Evolutionary conservation across 2,888 invertebrate species (phyloP), one percentile per base, ranked within the genome.

Genomic region (Vesta saturnalis): DNA sequence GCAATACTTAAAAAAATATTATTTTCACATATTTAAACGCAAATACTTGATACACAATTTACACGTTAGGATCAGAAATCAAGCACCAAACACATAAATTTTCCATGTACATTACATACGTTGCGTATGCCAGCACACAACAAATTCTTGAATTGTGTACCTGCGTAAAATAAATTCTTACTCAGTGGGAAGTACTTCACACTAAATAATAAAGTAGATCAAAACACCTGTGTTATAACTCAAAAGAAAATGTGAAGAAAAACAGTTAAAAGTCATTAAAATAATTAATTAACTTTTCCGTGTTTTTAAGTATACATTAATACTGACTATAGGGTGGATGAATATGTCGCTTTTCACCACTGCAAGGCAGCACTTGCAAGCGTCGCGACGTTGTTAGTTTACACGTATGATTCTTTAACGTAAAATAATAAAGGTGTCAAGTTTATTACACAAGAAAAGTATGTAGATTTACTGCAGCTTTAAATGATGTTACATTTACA

Each of bases 241-340:
- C 80, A 81, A 77, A 79, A 78, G 77, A 77, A 79, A 79, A 77
- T 78, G 64, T 47, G 71, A 54, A 74, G 68, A 73, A 74, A 76
- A 69, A 65, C 74, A 75, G 76, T 76, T 73, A 73, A 67, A 63
- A 15, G 63, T 77, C 79, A 80, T 82, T 81, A 80, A 80, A 80
- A 80, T 81, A 82, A 82, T 82, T 83, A 83, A 83, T 83, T 82
- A 82, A 82, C 78, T 82, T 80, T 78, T 77, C 77, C 72, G 77
- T 78, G 78, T 80, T 81, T 80, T 80, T 80, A 79, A 79, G 78
- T 78, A 76, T 76, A 77, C 77, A 75, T 77, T 74, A 63, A 62
- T n/a, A 35, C 55, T 35, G 64, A 61, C 60, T 57, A 52, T 46
- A 64, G 68, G 65, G 67, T 60, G 39, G 72, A 30, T 62, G 57